Evolutionary conservation across 2,113 vertebrate species (phyloP).

Genomic region (Anolis carolinensis): DNA sequence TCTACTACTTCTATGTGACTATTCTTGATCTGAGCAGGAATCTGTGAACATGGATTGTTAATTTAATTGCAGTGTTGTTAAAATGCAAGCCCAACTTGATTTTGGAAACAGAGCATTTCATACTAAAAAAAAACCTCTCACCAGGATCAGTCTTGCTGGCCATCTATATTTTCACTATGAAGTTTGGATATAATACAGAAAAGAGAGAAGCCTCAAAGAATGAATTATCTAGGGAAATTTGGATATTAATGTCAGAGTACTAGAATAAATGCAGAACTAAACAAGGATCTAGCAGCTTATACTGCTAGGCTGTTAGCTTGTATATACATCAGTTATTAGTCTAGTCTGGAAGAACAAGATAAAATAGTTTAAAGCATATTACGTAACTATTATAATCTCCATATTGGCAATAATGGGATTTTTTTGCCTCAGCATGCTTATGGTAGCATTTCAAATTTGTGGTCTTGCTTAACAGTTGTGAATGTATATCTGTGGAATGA

Average conservation of each 20-base stretch:
- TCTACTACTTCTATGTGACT: constrained; percentile 3
- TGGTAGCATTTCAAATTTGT: background rate
- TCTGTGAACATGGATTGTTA: constrained; percentile 12
- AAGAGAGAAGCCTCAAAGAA: background rate
- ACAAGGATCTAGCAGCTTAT: background rate
- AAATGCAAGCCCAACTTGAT: background rate
- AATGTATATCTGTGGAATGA: background rate
- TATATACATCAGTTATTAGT: background rate
- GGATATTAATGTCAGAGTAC: background rate
- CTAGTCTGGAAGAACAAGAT: background rate
- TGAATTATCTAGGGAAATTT: constrained; percentile 18
- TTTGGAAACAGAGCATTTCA: constrained; percentile 4
- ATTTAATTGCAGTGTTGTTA: constrained; percentile 29
- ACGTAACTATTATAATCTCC: background rate
- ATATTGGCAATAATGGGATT: background rate
- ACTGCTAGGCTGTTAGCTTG: background rate
- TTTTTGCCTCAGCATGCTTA: background rate
- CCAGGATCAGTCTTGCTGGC: background rate
- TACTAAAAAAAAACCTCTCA: constrained; percentile 2
- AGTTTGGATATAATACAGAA: background rate
- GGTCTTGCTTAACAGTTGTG: background rate
- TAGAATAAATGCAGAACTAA: constrained; percentile 1
- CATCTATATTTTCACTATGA: background rate
- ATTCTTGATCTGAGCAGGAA: background rate
- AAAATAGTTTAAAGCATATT: background rate